Evolutionary conservation across 2,113 vertebrate species (phyloP), one percentile per base, ranked within the genome.

Genomic region (Hucho hucho): DNA sequence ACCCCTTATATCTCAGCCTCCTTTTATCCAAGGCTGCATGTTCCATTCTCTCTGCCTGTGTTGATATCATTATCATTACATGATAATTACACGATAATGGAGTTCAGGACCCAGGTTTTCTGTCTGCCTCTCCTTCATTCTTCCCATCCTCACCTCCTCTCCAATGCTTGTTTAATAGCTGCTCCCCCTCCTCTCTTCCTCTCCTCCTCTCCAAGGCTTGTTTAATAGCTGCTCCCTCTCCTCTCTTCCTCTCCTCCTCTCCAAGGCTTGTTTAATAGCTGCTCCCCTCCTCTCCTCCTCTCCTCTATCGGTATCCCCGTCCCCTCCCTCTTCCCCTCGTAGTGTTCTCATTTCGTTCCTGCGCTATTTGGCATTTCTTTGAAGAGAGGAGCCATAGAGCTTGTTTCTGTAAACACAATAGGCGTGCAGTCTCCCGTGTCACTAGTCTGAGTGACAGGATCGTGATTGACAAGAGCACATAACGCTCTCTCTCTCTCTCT

Each of bases 51-150:
- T 58, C 58, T 4, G 70, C 53, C 29, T 74, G 61, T 58, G 56
- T 66, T 79, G 59, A n/a, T 4, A 65, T 74, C 18, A 20, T 22
- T 78, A 73, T 59, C 46, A 32, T 32, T 32, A 6, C 46, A 14
- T 77, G 74, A 78, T 72, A 83, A 84, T 73, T 76, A 72, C 14
- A 63, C 58, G 13, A 64, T 72, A 78, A 80, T 81, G 72, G 75
- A 64, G 72, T 26, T 43, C 72, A 49, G 26, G 63, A 64, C 79
- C 64, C 0, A 6, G 25, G 28, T 70, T 75, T 75, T 66, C 64
- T 64, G 24, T 65, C 76, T 68, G 61, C 73, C 64, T 76, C n/a
- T 46, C 64, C 18, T 3, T 68, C 25, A 25, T 12, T 26, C 25
- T 29, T 29, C 0, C 1, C 28, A 1, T 29, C 29, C 5, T 29